Percentiles rank a stretch among this genome's conserved stretches.
Evolutionary conservation across 2,888 invertebrate genomes (phyloP).

Genomic region (Strigamia crassipes): DNA sequence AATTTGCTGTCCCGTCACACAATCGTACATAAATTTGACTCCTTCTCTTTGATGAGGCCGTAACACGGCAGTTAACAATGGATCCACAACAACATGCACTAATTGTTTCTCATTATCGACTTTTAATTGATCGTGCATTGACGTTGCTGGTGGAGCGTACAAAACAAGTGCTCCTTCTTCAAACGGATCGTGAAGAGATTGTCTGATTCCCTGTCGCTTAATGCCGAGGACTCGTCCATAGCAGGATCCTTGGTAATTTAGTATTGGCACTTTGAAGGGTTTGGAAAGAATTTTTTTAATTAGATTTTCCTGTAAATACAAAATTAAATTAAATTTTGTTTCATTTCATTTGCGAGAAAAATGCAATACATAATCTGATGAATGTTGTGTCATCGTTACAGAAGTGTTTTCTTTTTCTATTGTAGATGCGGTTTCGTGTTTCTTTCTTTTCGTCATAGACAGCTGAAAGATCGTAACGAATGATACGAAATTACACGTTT

Average conservation of each 20-base stretch:
- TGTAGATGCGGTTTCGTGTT: not conserved
- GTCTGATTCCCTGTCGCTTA: constrained; percentile 66
- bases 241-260: constrained; percentile 75
- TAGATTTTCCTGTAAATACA: constrained; percentile 69
- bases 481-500: not conserved
- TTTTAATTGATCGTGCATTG: constrained; percentile 86
- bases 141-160: constrained; percentile 79
- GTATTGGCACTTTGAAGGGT: constrained; percentile 91
- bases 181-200: constrained; percentile 86
- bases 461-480: not conserved
- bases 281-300: constrained; percentile 78
- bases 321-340: not conserved
- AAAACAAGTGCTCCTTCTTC: constrained; percentile 90
- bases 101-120: constrained; percentile 64
- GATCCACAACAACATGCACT: constrained; percentile 98
- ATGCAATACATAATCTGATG: not conserved
- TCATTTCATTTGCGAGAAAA: no score
- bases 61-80: constrained; percentile 82
- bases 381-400: not conserved
- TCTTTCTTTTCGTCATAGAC: not conserved
- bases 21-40: constrained; percentile 99
- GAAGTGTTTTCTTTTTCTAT: not conserved
- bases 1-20: constrained; percentile 90
- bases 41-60: constrained; percentile 99
- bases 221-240: constrained; percentile 80